These are phyloP conservation scores for Melipona bicolor DNA, from an alignment of 2,888 invertebrate genomes.

Conservation along the genomic window DNA sequence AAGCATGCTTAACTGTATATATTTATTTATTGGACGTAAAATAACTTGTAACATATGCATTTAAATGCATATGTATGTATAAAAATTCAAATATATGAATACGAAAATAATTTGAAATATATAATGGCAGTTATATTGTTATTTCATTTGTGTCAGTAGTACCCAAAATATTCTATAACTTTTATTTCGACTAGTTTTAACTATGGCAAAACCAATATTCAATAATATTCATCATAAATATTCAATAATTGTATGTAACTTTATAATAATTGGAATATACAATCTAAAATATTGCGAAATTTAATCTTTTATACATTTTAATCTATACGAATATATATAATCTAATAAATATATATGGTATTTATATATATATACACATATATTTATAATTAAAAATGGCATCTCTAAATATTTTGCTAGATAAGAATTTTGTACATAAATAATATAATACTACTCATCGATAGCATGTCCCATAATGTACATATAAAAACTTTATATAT, in stretches of 20 bases:
- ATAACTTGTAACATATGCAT: slow-evolving; percentile 26
- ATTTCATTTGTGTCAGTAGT: slow-evolving; percentile 9
- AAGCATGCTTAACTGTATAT: slow-evolving; percentile 33
- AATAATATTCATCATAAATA: neutral
- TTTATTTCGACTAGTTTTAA: slow-evolving; percentile 50
- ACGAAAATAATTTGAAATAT: slow-evolving; percentile 42
- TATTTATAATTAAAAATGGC: slow-evolving; percentile 35
- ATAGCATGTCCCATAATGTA: slow-evolving; percentile 28
- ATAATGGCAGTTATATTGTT: slow-evolving; percentile 12
- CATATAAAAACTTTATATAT: slow-evolving; percentile 11
- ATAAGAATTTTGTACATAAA: slow-evolving; percentile 30
- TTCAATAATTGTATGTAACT: slow-evolving; percentile 18
- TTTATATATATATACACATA: neutral
- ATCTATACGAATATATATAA: neutral
- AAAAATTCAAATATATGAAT: slow-evolving; percentile 42
- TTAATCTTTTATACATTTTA: neutral
- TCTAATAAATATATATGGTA: slow-evolving; percentile 4
- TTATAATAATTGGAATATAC: slow-evolving; percentile 20
- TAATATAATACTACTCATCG: slow-evolving; percentile 41
- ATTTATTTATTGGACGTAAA: slow-evolving; percentile 26
- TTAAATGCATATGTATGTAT: slow-evolving; percentile 30
- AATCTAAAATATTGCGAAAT: slow-evolving; percentile 33
- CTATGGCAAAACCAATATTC: slow-evolving; percentile 45
- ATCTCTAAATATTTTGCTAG: slow-evolving; percentile 10
- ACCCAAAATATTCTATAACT: neutral